phyloP scores from a whole-genome alignment of 2,113 vertebrate genomes.

The Fulmarus glacialis region DNA sequence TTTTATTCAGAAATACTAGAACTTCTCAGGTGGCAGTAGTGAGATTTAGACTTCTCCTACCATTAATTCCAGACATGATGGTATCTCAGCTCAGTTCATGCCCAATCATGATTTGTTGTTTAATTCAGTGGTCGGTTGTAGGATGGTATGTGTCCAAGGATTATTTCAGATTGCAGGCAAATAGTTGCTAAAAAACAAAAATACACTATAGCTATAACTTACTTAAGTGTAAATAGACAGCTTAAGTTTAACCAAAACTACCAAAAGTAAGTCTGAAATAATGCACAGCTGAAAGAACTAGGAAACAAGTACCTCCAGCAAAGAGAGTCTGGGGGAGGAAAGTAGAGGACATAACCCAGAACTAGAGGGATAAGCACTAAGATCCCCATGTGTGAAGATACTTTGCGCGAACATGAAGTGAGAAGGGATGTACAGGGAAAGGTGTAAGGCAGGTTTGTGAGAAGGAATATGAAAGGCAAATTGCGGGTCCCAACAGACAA shows the following conservation, averaged over 20 bases:
- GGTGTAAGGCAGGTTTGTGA: neutral
- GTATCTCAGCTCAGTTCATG: neutral
- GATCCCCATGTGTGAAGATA: neutral
- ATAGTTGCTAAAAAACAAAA: neutral
- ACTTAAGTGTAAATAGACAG: neutral
- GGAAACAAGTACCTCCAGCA: neutral
- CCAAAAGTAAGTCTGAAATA: neutral
- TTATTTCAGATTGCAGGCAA: neutral
- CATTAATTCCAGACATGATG: rapidly evolving
- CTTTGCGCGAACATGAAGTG: neutral
- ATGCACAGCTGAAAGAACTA: neutral
- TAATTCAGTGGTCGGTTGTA: neutral
- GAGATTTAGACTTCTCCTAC: neutral
- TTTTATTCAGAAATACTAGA: neutral
- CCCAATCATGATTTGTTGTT: neutral
- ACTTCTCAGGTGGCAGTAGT: neutral
- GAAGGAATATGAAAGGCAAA: neutral
- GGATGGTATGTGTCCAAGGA: neutral
- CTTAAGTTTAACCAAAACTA: neutral
- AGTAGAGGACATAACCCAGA: neutral
- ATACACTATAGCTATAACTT: neutral
- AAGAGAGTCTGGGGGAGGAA: neutral
- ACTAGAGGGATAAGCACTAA: neutral
- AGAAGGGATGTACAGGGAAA: neutral
- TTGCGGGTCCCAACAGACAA: neutral